Evolutionary conservation across 2,888 invertebrate genomes (phyloP).

Genomic region (Stenurella melanura): DNA sequence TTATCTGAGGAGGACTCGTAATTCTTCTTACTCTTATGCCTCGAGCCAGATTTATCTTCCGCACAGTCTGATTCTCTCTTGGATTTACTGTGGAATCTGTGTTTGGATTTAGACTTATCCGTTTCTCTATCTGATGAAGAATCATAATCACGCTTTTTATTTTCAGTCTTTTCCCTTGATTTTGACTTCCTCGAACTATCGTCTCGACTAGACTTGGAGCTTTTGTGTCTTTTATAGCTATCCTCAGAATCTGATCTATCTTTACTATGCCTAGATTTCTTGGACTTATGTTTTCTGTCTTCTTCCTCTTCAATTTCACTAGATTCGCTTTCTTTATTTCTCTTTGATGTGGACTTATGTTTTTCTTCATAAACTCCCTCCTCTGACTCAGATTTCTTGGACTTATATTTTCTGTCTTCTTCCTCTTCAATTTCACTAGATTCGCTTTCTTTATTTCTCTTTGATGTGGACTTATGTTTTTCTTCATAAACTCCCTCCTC

Average conservation of each 20-base stretch:
- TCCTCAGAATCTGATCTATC: conserved; percentile 31
- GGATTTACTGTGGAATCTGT: conserved; percentile 19
- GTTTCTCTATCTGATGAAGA: background rate
- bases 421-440: conserved; percentile 44
- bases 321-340: conserved; percentile 37
- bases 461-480: conserved; percentile 3
- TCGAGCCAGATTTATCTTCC: conserved; percentile 22
- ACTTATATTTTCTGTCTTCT: conserved; percentile 32
- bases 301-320: conserved; percentile 40
- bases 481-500: conserved; percentile 24
- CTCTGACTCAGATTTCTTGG: conserved; percentile 46
- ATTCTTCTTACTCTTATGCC: conserved; percentile 20
- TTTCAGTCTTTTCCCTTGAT: conserved; percentile 30
- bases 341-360: background rate
- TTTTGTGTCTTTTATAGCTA: conserved; percentile 2
- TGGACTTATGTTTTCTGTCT: conserved; percentile 39
- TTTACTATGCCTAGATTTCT: conserved; percentile 35
- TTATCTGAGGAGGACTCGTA: conserved; percentile 16
- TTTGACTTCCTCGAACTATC: conserved; percentile 22
- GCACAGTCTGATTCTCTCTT: conserved; percentile 33
- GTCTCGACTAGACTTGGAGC: conserved; percentile 14
- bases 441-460: conserved; percentile 27
- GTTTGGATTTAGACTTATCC: conserved; percentile 25
- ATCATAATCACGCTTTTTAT: conserved; percentile 13
- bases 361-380: conserved; percentile 23